Evolutionary conservation across 2,113 vertebrate species (phyloP).

Genomic region (Haliaeetus leucogaster): DNA sequence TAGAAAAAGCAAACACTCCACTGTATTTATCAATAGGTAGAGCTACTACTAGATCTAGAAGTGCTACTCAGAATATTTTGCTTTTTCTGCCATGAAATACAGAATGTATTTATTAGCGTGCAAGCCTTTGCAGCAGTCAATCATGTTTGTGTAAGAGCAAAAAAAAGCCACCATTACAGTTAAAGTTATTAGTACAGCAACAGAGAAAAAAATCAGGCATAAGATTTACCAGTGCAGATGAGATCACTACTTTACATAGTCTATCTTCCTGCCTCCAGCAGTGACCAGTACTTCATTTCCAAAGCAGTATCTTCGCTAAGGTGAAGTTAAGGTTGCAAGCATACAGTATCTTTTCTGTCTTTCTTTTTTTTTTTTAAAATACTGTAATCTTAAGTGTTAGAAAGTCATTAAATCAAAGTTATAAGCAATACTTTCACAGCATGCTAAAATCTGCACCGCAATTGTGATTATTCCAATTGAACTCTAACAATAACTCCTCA

Average conservation of each 20-base stretch:
- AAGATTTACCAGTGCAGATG: conserved; percentile 55
- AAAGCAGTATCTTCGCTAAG: background rate
- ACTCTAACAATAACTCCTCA: background rate
- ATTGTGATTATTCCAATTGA: background rate
- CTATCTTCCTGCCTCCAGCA: conserved; percentile 25
- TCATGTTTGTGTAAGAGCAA: background rate
- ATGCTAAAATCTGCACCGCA: background rate
- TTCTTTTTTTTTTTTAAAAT: background rate
- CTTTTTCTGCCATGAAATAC: no score
- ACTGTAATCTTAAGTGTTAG: background rate
- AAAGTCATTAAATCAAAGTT: background rate
- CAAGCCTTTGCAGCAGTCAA: background rate
- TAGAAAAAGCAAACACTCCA: background rate
- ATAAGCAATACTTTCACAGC: background rate
- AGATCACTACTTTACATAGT: conserved; percentile 21
- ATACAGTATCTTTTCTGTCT: background rate
- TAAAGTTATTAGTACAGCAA: background rate
- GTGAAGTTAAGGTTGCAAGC: conserved; percentile 29
- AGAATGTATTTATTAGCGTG: background rate
- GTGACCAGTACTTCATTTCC: background rate
- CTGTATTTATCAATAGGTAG: background rate
- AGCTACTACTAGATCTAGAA: background rate
- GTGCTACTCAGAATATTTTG: background rate
- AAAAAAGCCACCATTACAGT: background rate
- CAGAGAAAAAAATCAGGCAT: background rate